Conservation (phyloP, 2,888 invertebrate genomes). For the Andrena haemorrhoa region DNA sequence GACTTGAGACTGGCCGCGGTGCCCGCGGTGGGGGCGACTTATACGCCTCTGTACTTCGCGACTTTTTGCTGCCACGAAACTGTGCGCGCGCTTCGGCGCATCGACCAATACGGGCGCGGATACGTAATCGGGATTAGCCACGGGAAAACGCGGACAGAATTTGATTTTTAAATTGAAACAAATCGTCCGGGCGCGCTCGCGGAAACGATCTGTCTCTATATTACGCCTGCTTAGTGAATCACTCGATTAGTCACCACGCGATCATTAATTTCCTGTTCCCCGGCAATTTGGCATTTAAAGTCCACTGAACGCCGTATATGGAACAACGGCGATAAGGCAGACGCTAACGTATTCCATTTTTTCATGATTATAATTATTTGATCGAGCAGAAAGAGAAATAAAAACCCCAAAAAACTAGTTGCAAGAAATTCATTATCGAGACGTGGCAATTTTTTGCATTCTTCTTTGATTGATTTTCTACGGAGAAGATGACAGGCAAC, state of each 20-base stretch:
- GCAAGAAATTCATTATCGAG: too few relatives aligned
- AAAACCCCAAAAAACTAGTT: too few relatives aligned
- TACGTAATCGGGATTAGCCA: slow-evolving; percentile 10
- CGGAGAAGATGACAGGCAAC: too few relatives aligned
- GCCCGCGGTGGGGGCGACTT: slow-evolving; percentile 58
- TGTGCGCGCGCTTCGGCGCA: slow-evolving; percentile 43
- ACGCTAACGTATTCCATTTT: too few relatives aligned
- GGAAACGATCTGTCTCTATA: not conserved
- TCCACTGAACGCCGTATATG: too few relatives aligned
- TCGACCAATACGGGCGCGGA: slow-evolving; percentile 36
- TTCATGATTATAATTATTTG: too few relatives aligned
- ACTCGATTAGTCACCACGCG: not conserved
- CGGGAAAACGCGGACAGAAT: slow-evolving; percentile 6
- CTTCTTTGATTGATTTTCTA: too few relatives aligned
- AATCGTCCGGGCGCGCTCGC: not conserved
- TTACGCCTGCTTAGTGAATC: not conserved
- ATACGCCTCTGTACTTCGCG: slow-evolving; percentile 58
- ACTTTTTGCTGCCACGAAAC: slow-evolving; percentile 22
- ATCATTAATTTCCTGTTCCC: not conserved
- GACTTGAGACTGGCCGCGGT: slow-evolving; percentile 68
- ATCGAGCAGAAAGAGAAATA: too few relatives aligned
- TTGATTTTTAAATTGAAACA: slow-evolving; percentile 26
- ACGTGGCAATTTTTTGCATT: too few relatives aligned
- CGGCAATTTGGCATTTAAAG: too few relatives aligned
- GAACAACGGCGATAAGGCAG: too few relatives aligned